Conservation (phyloP, 1,140 invertebrate genomes). For the Drosophila hydei region DNA sequence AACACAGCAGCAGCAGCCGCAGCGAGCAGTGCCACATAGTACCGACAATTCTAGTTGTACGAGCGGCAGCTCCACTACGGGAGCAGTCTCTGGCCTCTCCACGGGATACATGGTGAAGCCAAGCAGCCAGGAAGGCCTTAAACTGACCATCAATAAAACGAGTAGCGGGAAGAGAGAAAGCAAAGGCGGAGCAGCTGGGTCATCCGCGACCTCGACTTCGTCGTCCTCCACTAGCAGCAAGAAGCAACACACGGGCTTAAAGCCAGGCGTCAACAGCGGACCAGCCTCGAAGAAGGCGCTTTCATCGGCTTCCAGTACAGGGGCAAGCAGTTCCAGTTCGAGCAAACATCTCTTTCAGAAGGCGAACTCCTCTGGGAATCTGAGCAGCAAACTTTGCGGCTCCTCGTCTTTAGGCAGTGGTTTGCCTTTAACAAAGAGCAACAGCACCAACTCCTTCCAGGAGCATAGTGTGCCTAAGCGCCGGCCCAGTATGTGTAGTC, state of each 20-base stretch:
- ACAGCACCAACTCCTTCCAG: slow-evolving; percentile 72
- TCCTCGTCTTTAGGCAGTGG: slow-evolving; percentile 39
- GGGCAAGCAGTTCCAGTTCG: slow-evolving; percentile 31
- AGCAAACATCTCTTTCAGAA: slow-evolving; percentile 78
- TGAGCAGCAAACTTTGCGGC: slow-evolving; percentile 66
- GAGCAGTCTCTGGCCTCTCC: slow-evolving; percentile 31
- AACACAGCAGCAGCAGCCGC: slow-evolving; percentile 24
- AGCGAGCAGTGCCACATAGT: slow-evolving; percentile 54
- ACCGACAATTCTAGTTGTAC: slow-evolving; percentile 31
- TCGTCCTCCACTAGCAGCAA: slow-evolving; percentile 45
- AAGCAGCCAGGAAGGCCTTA: slow-evolving; percentile 91
- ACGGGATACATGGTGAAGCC: slow-evolving; percentile 88
- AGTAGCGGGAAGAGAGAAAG: slow-evolving; percentile 46
- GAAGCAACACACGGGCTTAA: slow-evolving; percentile 90
- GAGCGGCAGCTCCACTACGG: slow-evolving; percentile 32
- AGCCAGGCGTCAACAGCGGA: slow-evolving; percentile 88
- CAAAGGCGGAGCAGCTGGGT: slow-evolving; percentile 18
- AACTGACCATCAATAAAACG: slow-evolving; percentile 95
- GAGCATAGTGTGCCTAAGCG: slow-evolving; percentile 56
- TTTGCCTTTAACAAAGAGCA: slow-evolving; percentile 72
- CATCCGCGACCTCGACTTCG: slow-evolving; percentile 4
- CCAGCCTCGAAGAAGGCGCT: slow-evolving; percentile 72
- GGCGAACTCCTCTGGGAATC: slow-evolving; percentile 76
- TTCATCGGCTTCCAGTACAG: slow-evolving; percentile 19
- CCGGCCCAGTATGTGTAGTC: slow-evolving; percentile 55